Base-by-base conservation (phyloP, 2,888 invertebrate genomes). In the Eueremaeus valkanovi region DNA sequence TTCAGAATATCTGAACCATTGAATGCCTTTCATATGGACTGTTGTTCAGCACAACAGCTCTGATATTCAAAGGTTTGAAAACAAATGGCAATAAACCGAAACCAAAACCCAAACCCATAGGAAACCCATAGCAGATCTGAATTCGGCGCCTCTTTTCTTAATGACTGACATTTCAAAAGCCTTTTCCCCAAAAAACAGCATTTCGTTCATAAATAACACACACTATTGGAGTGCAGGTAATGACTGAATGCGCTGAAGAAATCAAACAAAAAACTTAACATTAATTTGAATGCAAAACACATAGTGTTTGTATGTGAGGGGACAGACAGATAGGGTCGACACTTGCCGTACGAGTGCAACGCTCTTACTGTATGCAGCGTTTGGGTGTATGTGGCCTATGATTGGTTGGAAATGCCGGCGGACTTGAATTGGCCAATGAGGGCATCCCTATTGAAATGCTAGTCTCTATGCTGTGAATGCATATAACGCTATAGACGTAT, bases 381-480 rank as follows among this genome's bases (percentile, higher is more conserved):
- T 55, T 55, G 9, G 1, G 21, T 27, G 13, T 9, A 51, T 18
- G 1, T 11, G 18, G 18, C 55, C 24, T 27, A n/a, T 13, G 24
- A 70, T 70, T 70, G 66, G 66, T n/a, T 40, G 21, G 66, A 45
- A 42, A 27, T 27, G 70, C 70, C 70, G 70, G 70, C 27, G 11
- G 13, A 45, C 42, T 70, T 18, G 18, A 70, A 70, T 18, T 2
- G 29, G 0, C 70, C 70, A 70, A 70, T 70, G 6, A 45, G 27
- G 1, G 45, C n/a, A 42, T 16, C 5, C 29, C 70, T 21, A 42
- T 70, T 70, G 70, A 42, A 70, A 42, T 70, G 27, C 24, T 45
- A 70, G 70, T 70, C 70, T 45, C 70, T 70, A 70, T 70, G 70
- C 45, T 66, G 21, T 66, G 63, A 36, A 36, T 36, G 63, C 27